Evolutionary conservation across 2,113 vertebrate species (phyloP).

Genomic region (Trematomus loennbergii): DNA sequence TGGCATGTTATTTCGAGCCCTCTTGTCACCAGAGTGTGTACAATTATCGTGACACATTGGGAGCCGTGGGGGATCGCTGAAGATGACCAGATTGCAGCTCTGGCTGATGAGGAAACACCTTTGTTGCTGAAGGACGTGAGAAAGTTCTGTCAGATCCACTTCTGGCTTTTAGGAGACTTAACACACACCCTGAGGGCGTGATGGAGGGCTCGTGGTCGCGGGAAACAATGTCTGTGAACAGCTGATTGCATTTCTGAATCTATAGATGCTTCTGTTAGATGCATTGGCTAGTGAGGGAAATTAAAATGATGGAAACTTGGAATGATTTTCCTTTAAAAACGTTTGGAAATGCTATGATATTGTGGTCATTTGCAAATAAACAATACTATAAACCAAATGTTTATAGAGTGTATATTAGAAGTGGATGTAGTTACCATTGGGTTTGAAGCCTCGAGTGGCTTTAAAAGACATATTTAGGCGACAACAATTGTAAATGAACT

Average conservation of each 20-base stretch:
- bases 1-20: conserved; percentile 66
- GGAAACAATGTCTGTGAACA: conserved; percentile 31
- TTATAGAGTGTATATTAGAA: too few relatives aligned
- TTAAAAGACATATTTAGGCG: too few relatives aligned
- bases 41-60: conserved; percentile 58
- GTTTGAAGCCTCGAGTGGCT: too few relatives aligned
- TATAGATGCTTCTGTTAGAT: background rate
- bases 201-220: background rate
- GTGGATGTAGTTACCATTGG: too few relatives aligned
- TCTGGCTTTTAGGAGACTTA: conserved; percentile 32
- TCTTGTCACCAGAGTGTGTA: conserved; percentile 56
- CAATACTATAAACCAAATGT: background rate
- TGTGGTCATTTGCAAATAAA: background rate
- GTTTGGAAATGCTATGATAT: background rate
- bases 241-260: conserved; percentile 43
- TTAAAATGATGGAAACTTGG: too few relatives aligned
- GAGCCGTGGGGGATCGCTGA: conserved; percentile 34
- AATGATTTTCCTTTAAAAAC: background rate
- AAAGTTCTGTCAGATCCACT: conserved; percentile 14
- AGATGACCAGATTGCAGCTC: conserved; percentile 35
- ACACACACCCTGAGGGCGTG: conserved; percentile 14
- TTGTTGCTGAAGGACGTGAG: conserved; percentile 46
- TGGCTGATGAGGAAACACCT: conserved; percentile 43
- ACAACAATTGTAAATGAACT: too few relatives aligned
- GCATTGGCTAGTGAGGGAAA: background rate